A percentile compares a stretch with the other conserved stretches of the same genome.
These are phyloP conservation scores for Pseudoatta argentina DNA, from an alignment of 1,140 invertebrate species.

Conservation along the genomic window DNA sequence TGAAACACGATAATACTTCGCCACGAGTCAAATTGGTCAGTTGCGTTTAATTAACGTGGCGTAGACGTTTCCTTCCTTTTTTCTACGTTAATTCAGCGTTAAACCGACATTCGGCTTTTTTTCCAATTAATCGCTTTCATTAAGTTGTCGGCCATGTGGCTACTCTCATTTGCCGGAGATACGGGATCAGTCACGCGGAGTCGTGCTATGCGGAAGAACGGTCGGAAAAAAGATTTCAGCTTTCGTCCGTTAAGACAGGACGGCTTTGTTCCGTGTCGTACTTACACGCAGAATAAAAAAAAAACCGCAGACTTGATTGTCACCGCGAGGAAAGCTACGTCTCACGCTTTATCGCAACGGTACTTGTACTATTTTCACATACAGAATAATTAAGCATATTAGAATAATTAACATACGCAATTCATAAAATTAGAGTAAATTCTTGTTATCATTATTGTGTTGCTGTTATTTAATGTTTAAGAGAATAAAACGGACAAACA, in stretches of 20 bases:
- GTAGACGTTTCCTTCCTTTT: not conserved
- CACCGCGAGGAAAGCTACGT: not conserved
- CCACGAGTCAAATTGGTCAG: slow-evolving; percentile 44
- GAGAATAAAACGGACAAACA: not conserved
- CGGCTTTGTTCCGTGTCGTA: not conserved
- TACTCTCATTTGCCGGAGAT: slow-evolving; percentile 30
- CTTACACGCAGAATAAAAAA: not conserved
- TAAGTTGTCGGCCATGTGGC: slow-evolving; percentile 45
- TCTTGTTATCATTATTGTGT: not conserved
- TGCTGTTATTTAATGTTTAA: not conserved
- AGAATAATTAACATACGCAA: not conserved
- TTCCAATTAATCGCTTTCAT: slow-evolving; percentile 59
- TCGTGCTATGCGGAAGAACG: not conserved
- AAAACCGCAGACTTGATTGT: not conserved
- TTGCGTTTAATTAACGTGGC: slow-evolving; percentile 17
- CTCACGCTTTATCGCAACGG: not conserved
- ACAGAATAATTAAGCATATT: not conserved
- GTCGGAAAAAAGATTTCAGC: slow-evolving; percentile 31
- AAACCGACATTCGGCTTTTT: slow-evolving; percentile 40
- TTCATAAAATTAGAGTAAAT: slow-evolving; percentile 1
- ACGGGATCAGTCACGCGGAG: not conserved
- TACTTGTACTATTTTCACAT: not conserved
- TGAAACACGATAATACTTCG: slow-evolving; percentile 34
- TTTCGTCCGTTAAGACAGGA: slow-evolving; percentile 28
- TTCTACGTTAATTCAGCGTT: slow-evolving; percentile 32